Evolutionary conservation across 1,140 invertebrate species (phyloP).

Genomic region (Orius laevigatus): DNA sequence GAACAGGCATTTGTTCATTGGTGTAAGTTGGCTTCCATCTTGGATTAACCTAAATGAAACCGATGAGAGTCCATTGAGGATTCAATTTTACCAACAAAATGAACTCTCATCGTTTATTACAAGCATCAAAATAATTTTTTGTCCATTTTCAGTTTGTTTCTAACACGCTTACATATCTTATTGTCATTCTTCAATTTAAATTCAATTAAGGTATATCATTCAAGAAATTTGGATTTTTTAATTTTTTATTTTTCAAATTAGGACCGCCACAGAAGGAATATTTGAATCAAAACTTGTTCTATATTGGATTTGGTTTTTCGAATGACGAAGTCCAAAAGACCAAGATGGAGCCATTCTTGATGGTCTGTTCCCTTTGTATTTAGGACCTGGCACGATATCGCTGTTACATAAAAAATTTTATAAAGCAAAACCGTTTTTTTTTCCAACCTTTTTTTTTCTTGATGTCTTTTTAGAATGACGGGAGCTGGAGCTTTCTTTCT

Average conservation of each 20-base stretch:
- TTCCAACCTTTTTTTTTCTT: too few relatives aligned
- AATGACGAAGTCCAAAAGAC: conserved; percentile 4
- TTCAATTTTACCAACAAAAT: too few relatives aligned
- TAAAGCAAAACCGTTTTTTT: too few relatives aligned
- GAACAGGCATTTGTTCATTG: conserved; percentile 5
- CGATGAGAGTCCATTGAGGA: too few relatives aligned
- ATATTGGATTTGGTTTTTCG: neutral
- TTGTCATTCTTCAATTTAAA: conserved; percentile 10
- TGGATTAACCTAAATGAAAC: neutral
- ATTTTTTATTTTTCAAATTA: too few relatives aligned
- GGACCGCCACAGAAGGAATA: too few relatives aligned
- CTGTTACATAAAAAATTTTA: too few relatives aligned
- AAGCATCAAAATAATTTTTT: neutral
- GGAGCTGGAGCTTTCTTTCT: too few relatives aligned
- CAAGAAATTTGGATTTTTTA: neutral
- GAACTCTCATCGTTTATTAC: too few relatives aligned
- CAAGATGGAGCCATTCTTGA: neutral
- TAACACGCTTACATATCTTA: conserved; percentile 10
- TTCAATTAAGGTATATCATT: conserved; percentile 2
- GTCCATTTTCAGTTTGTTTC: conserved; percentile 8
- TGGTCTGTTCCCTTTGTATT: conserved; percentile 1
- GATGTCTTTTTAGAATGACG: too few relatives aligned
- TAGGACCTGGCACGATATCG: conserved; percentile 4
- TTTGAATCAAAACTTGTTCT: too few relatives aligned
- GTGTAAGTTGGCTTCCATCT: conserved; percentile 4